A percentile compares a stretch with the other conserved stretches of the same genome.
phyloP scores from a whole-genome alignment of 2,797 vertebrate genomes.

The Typhlichthys eigenmanni region DNA sequence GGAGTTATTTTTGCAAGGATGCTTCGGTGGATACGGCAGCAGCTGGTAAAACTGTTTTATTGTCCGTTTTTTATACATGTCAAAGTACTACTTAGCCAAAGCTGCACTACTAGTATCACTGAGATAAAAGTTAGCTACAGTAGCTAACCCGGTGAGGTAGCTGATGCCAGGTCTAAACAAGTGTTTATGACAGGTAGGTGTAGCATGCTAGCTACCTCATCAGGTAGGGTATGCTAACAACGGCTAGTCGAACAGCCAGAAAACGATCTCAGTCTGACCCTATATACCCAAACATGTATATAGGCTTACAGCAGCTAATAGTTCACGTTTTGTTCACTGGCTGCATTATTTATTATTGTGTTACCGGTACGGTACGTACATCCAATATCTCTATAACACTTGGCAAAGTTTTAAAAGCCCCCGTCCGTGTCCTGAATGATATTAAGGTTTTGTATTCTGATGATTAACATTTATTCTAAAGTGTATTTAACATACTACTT shows the following conservation, averaged over 20 bases:
- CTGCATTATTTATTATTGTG: no score
- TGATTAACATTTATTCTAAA: no score
- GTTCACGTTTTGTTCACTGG: neutral
- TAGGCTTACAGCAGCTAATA: neutral
- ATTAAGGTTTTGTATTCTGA: no score
- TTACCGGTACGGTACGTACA: no score
- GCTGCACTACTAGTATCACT: conserved; percentile 41
- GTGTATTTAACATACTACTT: no score
- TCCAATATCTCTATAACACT: neutral
- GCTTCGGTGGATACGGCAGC: conserved; percentile 94
- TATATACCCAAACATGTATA: no score
- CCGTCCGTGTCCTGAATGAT: no score
- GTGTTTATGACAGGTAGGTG: conserved; percentile 46
- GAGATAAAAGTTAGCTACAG: neutral
- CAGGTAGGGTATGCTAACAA: conserved; percentile 17
- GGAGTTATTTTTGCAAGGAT: conserved; percentile 73
- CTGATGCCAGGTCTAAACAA: conserved; percentile 38
- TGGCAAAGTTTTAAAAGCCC: neutral
- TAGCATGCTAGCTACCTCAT: conserved; percentile 33
- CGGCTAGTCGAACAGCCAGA: neutral
- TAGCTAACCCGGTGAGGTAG: conserved; percentile 31
- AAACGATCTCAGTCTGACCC: neutral
- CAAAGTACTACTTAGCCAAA: no score
- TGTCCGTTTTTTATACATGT: no score
- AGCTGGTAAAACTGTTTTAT: conserved; percentile 81